Evolutionary conservation across 2,888 invertebrate species (phyloP), one percentile per base, ranked within the genome.

Genomic region (Invenusta paracnida): DNA sequence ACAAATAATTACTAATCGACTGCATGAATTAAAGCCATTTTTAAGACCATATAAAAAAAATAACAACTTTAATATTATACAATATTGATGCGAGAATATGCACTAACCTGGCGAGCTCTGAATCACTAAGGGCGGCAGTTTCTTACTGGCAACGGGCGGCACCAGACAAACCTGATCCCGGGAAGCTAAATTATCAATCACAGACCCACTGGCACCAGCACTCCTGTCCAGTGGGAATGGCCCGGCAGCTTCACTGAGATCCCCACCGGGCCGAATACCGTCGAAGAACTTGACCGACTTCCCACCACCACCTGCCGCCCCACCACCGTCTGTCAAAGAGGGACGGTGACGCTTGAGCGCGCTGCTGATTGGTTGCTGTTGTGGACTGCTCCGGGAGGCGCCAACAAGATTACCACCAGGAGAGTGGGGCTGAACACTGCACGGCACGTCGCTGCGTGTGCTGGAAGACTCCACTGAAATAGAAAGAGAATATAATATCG

Each of bases 261-360:
- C 95, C 89, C 95, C 95, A 87, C 96, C 95, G 66, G 96, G 96
- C 86, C 95, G 93, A 89, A 96, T 95, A 88, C 96, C 96, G 92
- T 96, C 96, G 89, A 95, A 95, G 90, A 96, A 96, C 94, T 95
- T 95, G 82, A 96, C 96, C 88, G 82, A 82, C 31, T 82, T 82
- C 2, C 2, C 29, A 23, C 17, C 73, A 13, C 17, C 73, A 73
- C 17, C 25, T 11, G n/a, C 30, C 2, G 31, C n/a, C 2, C n/a
- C n/a, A 2, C 2, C n/a, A 5, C 27, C 5, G 29, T 17, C 30
- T 1, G 82, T 5, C 29, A 30, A 5, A 28, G 31, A 82, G 31
- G 82, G n/a, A 1, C 73, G 5, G 73, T 73, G 73, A 2, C 73
- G 31, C 27, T 82, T 82, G n/a, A 82, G 82, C 5, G 31, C 82